A percentile compares a stretch with the other conserved stretches of the same genome.
Evolutionary conservation across 2,113 vertebrate species (phyloP).

Genomic region (Lasiurus borealis): DNA sequence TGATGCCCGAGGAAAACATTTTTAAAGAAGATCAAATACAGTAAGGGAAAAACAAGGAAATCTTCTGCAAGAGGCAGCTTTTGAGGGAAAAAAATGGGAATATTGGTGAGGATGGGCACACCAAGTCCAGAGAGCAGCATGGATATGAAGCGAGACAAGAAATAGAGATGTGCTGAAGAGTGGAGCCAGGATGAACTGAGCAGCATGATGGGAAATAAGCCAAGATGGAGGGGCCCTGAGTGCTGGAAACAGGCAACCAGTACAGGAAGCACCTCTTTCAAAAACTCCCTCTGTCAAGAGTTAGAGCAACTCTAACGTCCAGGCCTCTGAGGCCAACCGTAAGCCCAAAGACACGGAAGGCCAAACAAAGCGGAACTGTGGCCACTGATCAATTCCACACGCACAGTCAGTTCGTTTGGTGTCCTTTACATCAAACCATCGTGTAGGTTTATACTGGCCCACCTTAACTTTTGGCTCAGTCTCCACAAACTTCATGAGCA

Average conservation of each 20-base stretch:
- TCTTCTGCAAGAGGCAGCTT: conserved; percentile 27
- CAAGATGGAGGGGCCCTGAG: neutral
- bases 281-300: neutral
- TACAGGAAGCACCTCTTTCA: neutral
- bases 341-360: neutral
- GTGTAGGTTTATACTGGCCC: neutral
- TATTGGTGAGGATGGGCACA: neutral
- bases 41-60: neutral
- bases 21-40: conserved; percentile 11
- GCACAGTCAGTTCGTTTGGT: neutral
- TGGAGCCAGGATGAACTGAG: neutral
- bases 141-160: conserved; percentile 16
- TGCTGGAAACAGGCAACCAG: neutral
- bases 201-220: neutral
- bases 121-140: neutral
- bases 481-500: neutral
- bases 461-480: neutral
- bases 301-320: neutral
- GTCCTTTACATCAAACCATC: neutral
- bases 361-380: neutral
- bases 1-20: neutral
- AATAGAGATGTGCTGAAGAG: neutral
- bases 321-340: neutral
- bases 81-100: neutral
- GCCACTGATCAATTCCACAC: neutral